A percentile compares a stretch with the other conserved stretches of the same genome.
These are phyloP conservation scores for Cryptoprocta ferox DNA, from an alignment of 2,797 vertebrate species.

Conservation along the genomic window DNA sequence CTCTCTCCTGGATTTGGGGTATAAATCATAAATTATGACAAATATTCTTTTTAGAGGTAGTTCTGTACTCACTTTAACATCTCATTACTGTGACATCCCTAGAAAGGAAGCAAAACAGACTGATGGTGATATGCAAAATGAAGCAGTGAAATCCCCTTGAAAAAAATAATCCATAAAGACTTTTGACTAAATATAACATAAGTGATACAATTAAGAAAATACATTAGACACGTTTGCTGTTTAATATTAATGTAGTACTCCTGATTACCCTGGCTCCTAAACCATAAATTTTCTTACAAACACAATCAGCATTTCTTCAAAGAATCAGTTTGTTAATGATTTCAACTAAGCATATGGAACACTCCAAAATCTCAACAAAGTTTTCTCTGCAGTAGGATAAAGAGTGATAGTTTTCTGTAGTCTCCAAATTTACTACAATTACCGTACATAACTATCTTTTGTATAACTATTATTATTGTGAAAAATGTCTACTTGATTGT, in stretches of 20 bases:
- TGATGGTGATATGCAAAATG: not conserved
- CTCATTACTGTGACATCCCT: not conserved
- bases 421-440: not conserved
- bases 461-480: not conserved
- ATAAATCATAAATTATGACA: not conserved
- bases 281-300: conserved; percentile 20
- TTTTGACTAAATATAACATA: conserved; percentile 19
- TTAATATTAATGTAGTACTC: not conserved
- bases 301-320: not conserved
- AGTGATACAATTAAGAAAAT: not conserved
- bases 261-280: not conserved
- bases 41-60: not conserved
- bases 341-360: not conserved
- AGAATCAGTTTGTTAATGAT: not conserved
- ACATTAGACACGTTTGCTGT: not conserved
- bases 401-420: not conserved
- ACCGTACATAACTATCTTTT: not conserved
- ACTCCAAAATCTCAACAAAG: not conserved
- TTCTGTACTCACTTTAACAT: not conserved
- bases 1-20: not conserved
- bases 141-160: not conserved
- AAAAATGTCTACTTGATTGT: not conserved
- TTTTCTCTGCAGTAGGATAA: not conserved
- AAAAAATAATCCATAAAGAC: conserved; percentile 30
- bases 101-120: not conserved